Conservation (phyloP, 2,113 vertebrate species). For the Pelecanus crispus region DNA sequence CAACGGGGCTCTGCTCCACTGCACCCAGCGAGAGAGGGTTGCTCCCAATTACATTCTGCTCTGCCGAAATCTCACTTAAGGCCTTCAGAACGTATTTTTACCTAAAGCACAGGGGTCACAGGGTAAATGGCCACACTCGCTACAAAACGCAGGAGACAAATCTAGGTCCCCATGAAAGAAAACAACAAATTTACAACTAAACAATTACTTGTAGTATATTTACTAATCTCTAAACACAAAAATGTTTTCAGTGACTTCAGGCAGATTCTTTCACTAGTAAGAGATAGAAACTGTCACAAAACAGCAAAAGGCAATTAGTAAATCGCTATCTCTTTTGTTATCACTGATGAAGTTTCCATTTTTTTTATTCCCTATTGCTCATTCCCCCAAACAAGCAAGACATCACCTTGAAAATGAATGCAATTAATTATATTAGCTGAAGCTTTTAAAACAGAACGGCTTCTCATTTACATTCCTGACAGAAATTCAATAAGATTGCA, state of each 20-base stretch:
- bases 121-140: neutral
- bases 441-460: constrained; percentile 10
- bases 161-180: neutral
- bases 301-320: constrained; percentile 54
- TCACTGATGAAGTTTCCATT: constrained; percentile 33
- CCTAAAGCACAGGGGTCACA: neutral
- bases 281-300: constrained; percentile 24
- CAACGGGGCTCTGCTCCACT: neutral
- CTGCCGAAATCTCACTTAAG: neutral
- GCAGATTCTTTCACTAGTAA: neutral
- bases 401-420: constrained; percentile 55
- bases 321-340: constrained; percentile 46
- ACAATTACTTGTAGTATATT: neutral
- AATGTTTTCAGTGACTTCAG: constrained; percentile 7
- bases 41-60: neutral
- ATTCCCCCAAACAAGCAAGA: constrained; percentile 42
- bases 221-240: neutral
- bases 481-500: constrained; percentile 2
- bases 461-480: constrained; percentile 46
- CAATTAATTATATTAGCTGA: constrained; percentile 56
- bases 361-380: neutral
- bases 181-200: neutral
- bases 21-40: neutral
- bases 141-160: neutral
- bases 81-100: neutral